Base-by-base conservation (phyloP, 92 coral and sea anemone species). In the Zoanthus solanderi region DNA sequence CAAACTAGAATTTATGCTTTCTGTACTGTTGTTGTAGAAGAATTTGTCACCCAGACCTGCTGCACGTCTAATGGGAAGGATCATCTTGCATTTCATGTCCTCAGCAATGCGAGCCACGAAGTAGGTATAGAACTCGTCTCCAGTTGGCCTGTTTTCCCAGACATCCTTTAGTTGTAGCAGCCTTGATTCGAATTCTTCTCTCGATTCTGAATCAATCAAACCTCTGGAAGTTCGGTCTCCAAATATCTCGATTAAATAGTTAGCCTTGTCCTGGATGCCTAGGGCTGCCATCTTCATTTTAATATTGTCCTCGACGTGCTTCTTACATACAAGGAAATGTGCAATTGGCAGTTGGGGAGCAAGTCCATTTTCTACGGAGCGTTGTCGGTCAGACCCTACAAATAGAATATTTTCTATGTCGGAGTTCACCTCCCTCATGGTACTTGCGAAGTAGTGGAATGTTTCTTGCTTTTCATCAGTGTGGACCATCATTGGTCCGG, bases 1-100 rank as follows among this genome's bases (percentile, higher is more conserved):
- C 37, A 68, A 68, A 68, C 34, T 18, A 2, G 73, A 68, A 68
- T 68, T 68, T 16, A 68, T 68, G 12, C 73, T 68, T 68, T 91
- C 93, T 15, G 93, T 84, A 1, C 68, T 88, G 23, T 87, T 83
- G 81, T 87, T 91, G 82, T 87, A 91, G 23, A 75, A 90, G 54
- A 87, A 87, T 0, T 68, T 71, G 15, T 84, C 91, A 2, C 89
- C 89, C 11, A 88, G 84, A 29, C 94, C 90, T 8, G 90, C 92
- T 0, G 29, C 74, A 44, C 53, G 31, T 61, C 92, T 57, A 23
- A 92, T 87, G 11, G 92, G 90, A 15, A 80, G 29, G 37, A 92
- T 78, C 92, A 92, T 92, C 66, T 88, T 88, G 52, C 66, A 75
- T 78, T 91, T 91, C 94, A 84, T 88, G 88, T 88, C 91, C 68